Base-by-base conservation (phyloP, 2,888 invertebrate genomes). In the Cecidostiba fungosa region DNA sequence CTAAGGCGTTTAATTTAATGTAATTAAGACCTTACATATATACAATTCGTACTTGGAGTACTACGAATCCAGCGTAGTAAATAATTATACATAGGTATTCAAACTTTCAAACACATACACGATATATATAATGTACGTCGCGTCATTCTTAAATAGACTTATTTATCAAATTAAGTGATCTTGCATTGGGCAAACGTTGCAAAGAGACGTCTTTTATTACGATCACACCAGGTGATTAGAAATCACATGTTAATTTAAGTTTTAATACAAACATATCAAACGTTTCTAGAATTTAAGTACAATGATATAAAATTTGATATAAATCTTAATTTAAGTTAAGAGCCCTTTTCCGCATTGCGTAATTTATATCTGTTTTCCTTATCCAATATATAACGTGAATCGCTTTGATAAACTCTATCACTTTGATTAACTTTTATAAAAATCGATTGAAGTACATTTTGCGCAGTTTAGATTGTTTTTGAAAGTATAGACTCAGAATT, bases 51-150 rank as follows among this genome's bases (percentile, higher is more conserved):
- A 74, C 43, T 39, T 62, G 10, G n/a, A 54, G 47, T 62, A 72
- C 83, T 84, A 86, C 86, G 86, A 84, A 86, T 84, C 86, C 83
- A 86, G 86, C 86, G 86, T 70, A 86, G 86, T 77, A 66, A n/a
- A 50, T 36, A 80, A 43, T 54, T 73, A 29, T 23, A 8, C 32
- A 39, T 29, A 1, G 16, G 16, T 54, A 43, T 77, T 14, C n/a
- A 73, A 72, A 47, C n/a, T 72, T 16, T 32, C 69, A 14, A 66
- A 66, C 3, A 6, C 59, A 26, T 23, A 59, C 59, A n/a, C n/a
- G n/a, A n/a, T n/a, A n/a, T n/a, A n/a, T n/a, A n/a, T 26, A 3
- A 62, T 29, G 14, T 26, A 66, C 26, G 8, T 66, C 14, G 14
- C 16, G 19, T 36, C 12, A 70, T 36, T 72, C n/a, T n/a, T 8